phyloP scores from a whole-genome alignment of 2,797 vertebrate species.

The Okamejei kenojei region DNA sequence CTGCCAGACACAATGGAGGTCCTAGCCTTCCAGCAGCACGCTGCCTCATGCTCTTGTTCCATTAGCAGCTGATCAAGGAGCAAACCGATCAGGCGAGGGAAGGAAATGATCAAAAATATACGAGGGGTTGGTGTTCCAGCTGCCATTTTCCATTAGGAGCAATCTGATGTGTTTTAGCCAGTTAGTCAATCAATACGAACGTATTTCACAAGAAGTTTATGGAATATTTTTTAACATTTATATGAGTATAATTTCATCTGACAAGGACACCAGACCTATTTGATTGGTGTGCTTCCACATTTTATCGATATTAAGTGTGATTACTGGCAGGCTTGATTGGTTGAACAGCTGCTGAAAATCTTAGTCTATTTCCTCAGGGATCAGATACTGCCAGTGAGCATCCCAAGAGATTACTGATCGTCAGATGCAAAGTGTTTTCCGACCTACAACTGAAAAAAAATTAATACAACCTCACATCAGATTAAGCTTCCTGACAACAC shows the following conservation, averaged over 20 bases:
- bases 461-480: slow-evolving; percentile 34
- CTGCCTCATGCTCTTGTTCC: not conserved
- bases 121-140: not conserved
- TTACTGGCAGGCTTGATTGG: slow-evolving; percentile 13
- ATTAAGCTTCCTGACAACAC: slow-evolving; percentile 31
- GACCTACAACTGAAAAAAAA: slow-evolving; percentile 19
- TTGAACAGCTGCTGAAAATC: slow-evolving; percentile 27
- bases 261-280: slow-evolving; percentile 46
- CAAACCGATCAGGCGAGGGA: not conserved
- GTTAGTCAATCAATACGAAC: not conserved
- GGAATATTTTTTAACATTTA: not conserved
- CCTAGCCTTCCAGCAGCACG: not conserved
- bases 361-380: slow-evolving; percentile 12
- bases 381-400: slow-evolving; percentile 17
- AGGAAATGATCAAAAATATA: not conserved
- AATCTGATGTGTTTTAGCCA: not conserved
- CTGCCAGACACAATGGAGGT: not conserved
- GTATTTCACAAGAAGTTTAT: not conserved
- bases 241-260: slow-evolving; percentile 44
- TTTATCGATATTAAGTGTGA: slow-evolving; percentile 46
- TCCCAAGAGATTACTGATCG: slow-evolving; percentile 18
- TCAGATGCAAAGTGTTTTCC: slow-evolving; percentile 14
- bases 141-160: slow-evolving; percentile 13
- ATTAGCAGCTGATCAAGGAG: not conserved
- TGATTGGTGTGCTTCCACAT: slow-evolving; percentile 46